Percentiles rank a stretch among this genome's conserved stretches.
phyloP scores from a whole-genome alignment of 2,797 vertebrate species.

The Cygnus olor region DNA sequence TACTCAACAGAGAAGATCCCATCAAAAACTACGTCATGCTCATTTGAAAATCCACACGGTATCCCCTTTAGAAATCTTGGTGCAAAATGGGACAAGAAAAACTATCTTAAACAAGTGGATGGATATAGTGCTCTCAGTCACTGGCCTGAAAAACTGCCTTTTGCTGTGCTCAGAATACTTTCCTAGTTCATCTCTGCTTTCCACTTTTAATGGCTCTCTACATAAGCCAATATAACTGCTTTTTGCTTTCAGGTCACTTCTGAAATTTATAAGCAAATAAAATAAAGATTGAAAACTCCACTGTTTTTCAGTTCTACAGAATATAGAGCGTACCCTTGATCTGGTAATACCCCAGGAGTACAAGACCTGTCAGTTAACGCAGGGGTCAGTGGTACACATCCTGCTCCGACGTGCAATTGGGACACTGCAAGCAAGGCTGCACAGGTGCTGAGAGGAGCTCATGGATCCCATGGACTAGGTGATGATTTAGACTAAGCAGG shows the following conservation, averaged over 20 bases:
- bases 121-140: background rate
- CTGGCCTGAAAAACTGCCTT: background rate
- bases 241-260: background rate
- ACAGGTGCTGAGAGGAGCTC: background rate
- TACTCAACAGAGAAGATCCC: background rate
- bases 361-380: background rate
- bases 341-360: background rate
- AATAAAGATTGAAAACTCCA: background rate
- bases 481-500: background rate
- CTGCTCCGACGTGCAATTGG: rapidly evolving
- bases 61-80: background rate
- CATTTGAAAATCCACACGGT: background rate
- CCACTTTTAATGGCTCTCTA: background rate
- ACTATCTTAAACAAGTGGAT: rapidly evolving
- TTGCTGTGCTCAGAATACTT: background rate
- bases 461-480: rapidly evolving
- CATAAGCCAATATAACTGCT: background rate
- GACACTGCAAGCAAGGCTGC: background rate
- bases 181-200: background rate
- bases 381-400: rapidly evolving
- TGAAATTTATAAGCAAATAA: background rate
- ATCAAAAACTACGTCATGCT: background rate
- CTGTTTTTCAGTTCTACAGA: background rate
- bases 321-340: rapidly evolving
- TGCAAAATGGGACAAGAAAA: background rate